A percentile compares a stretch with the other conserved stretches of the same genome.
These are phyloP conservation scores for Pachyrhynchus sulphureomaculatus DNA, from an alignment of 1,140 invertebrate genomes.

Conservation along the genomic window DNA sequence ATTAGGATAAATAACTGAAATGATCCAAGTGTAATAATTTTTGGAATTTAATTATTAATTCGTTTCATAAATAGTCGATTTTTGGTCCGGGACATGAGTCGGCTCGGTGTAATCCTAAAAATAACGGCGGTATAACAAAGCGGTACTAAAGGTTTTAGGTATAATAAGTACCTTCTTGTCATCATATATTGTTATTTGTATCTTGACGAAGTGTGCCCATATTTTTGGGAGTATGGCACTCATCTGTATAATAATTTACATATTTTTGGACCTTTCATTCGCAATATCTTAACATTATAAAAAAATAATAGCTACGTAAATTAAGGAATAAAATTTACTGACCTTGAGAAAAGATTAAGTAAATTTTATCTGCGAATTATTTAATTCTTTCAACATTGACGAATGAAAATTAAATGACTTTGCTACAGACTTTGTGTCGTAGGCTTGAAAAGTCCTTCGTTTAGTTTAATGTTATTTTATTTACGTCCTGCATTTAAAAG, in stretches of 20 bases:
- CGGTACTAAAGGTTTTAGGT: conserved; percentile 21
- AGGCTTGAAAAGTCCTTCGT: no score
- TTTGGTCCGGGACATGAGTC: conserved; percentile 5
- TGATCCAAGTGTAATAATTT: conserved; percentile 11
- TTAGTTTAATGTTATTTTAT: no score
- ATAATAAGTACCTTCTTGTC: conserved; percentile 30
- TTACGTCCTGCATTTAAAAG: no score
- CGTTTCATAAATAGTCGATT: conserved; percentile 22
- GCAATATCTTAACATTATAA: no score
- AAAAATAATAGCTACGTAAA: no score
- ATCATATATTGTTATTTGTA: conserved; percentile 32
- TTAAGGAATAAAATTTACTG: no score
- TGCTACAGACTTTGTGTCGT: no score
- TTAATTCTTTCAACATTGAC: no score
- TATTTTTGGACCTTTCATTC: not conserved
- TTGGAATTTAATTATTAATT: conserved; percentile 25
- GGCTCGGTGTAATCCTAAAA: conserved; percentile 26
- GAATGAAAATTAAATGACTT: no score
- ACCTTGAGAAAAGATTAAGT: no score
- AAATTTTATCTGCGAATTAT: no score
- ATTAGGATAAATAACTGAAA: not conserved
- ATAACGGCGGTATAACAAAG: conserved; percentile 30
- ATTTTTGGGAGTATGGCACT: conserved; percentile 1
- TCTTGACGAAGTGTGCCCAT: conserved; percentile 1
- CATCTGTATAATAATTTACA: conserved; percentile 11